These are phyloP conservation scores for Hirtodrosophila histrioides DNA, from an alignment of 2,888 invertebrate species.

Conservation along the genomic window DNA sequence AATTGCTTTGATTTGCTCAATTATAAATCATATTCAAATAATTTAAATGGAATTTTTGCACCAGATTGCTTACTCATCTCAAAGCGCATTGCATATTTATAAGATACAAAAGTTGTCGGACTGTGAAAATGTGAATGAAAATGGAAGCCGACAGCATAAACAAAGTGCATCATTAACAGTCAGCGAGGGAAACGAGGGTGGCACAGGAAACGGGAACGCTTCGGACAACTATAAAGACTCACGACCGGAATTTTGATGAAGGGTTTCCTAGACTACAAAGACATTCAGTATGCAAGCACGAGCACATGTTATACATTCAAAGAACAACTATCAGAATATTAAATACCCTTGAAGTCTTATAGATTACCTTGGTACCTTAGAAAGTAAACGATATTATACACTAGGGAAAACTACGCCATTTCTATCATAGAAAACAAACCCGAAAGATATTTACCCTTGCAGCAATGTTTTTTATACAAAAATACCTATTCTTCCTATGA, in stretches of 20 bases:
- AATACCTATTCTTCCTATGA: too few relatives aligned
- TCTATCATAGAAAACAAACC: too few relatives aligned
- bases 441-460: too few relatives aligned
- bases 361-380: too few relatives aligned
- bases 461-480: too few relatives aligned
- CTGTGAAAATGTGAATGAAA: slow-evolving; percentile 43
- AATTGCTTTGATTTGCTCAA: slow-evolving; percentile 28
- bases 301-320: neutral
- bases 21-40: slow-evolving; percentile 39
- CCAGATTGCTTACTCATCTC: slow-evolving; percentile 54
- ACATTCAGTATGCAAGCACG: neutral
- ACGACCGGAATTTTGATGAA: slow-evolving; percentile 24
- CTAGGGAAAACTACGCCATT: too few relatives aligned
- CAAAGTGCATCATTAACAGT: slow-evolving; percentile 17
- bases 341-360: too few relatives aligned
- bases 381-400: too few relatives aligned
- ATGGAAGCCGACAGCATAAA: slow-evolving; percentile 34
- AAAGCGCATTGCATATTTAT: slow-evolving; percentile 57
- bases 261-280: slow-evolving; percentile 6
- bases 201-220: slow-evolving; percentile 13
- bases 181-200: neutral
- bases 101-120: slow-evolving; percentile 43
- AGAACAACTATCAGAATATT: too few relatives aligned
- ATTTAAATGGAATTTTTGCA: slow-evolving; percentile 32
- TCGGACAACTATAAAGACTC: slow-evolving; percentile 11